Percentiles rank a stretch among this genome's conserved stretches.
phyloP scores from a whole-genome alignment of 2,888 invertebrate genomes.

The Julus scanicus region DNA sequence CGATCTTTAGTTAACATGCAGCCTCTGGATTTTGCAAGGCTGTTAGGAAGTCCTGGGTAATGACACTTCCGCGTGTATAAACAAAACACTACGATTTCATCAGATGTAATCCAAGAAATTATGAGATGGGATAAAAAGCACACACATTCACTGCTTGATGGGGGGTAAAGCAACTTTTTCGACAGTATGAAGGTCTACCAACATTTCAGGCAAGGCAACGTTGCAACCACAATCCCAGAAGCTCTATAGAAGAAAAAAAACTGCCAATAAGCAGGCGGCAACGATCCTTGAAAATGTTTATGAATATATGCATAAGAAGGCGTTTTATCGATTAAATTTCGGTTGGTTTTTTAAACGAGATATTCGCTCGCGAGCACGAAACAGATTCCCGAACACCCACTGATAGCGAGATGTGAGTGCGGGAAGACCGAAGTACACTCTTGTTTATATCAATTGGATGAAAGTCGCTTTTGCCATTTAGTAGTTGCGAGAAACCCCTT shows the following conservation, averaged over 20 bases:
- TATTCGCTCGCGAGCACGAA: background rate
- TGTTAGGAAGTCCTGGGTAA: background rate
- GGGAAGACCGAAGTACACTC: background rate
- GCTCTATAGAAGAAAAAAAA: background rate
- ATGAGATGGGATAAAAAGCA: background rate
- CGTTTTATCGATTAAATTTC: conserved; percentile 25
- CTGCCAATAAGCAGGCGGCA: background rate
- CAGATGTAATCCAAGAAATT: background rate
- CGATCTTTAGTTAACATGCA: too few relatives aligned
- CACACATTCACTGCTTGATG: background rate
- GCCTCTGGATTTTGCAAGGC: too few relatives aligned
- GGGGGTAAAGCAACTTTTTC: conserved; percentile 23
- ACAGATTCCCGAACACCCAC: conserved; percentile 29
- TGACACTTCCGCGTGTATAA: background rate
- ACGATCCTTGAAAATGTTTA: conserved; percentile 5
- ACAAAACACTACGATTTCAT: background rate
- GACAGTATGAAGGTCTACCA: background rate
- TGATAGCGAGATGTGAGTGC: background rate
- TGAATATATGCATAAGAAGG: conserved; percentile 36
- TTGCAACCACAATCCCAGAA: background rate
- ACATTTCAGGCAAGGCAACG: background rate
- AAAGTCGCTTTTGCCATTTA: background rate
- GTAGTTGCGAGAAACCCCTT: background rate
- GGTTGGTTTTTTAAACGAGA: background rate
- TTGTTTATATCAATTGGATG: background rate